Evolutionary conservation across 2,888 invertebrate species (phyloP), one percentile per base, ranked within the genome.

Genomic region (Chorisops tibialis): DNA sequence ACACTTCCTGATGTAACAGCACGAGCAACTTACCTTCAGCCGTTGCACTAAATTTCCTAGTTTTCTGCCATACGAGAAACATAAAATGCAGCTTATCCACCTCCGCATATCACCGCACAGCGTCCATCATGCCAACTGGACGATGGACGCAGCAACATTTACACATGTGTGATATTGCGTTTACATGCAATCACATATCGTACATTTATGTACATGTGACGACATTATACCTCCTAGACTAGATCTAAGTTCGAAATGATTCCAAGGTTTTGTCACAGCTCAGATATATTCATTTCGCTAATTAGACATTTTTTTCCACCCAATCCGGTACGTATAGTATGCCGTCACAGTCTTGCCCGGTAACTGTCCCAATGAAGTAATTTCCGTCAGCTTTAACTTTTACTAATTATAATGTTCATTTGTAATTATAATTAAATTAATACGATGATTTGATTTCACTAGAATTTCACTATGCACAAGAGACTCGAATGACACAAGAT

Each of bases 361-460:
- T 35, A n/a, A 14, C 30, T 50, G 50, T 50, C 18, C 41, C 18
- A 47, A 47, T 22, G 9, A 35, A 9, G 48, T 12, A 30, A 54
- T 54, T 54, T 54, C 52, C 52, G 52, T 54, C 52, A 41, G 39
- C 14, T 21, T 39, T 22, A 12, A 39, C 41, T 54, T 24, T 54
- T 41, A 41, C 52, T 41, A 37, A 41, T 54, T 54, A 41, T 19
- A 41, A 22, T 41, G 37, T 19, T 54, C 52, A 54, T 54, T 54
- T 54, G 52, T 54, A 54, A 54, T 54, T 54, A 54, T 54, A 54
- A 54, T 54, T 41, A 41, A n/a, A 51, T 7, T 19, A 12, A 51
- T 38, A n/a, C 21, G 22, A n/a, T 54, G 52, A 54, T 41, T 54
- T 22, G 52, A 54, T 54, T 54, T 54, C 52, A 39, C 52, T 54